Evolutionary conservation across 2,113 vertebrate genomes (phyloP).

Genomic region (Sphyrna mokarran): DNA sequence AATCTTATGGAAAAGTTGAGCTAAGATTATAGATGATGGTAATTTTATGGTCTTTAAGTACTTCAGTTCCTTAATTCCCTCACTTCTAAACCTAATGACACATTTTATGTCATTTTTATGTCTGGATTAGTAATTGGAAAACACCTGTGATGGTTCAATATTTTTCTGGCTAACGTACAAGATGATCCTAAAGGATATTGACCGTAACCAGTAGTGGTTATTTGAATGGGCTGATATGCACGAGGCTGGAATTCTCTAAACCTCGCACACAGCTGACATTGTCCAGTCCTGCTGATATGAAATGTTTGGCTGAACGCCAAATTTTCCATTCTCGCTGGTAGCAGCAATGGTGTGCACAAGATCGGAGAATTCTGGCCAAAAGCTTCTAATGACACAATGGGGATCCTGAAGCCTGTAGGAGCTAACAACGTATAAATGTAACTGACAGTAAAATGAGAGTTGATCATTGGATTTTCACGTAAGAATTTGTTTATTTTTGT

Average conservation of each 20-base stretch:
- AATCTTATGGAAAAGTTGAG: neutral
- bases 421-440: neutral
- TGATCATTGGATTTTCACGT: neutral
- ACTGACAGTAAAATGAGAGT: neutral
- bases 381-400: neutral
- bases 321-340: no score
- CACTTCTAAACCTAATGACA: neutral
- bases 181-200: neutral
- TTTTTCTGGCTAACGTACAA: neutral
- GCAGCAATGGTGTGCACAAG: no score
- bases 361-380: neutral
- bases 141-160: no score
- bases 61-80: neutral
- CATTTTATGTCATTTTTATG: neutral
- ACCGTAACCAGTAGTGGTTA: neutral
- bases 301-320: no score
- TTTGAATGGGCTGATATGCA: neutral
- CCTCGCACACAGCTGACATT: no score
- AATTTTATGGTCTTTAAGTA: neutral
- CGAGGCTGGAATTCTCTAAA: no score
- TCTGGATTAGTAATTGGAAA: neutral
- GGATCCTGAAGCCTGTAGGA: neutral
- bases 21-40: neutral
- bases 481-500: neutral
- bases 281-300: no score